Base-by-base conservation (phyloP, 2,797 vertebrate species). In the Xiphorhynchus erythropygius region DNA sequence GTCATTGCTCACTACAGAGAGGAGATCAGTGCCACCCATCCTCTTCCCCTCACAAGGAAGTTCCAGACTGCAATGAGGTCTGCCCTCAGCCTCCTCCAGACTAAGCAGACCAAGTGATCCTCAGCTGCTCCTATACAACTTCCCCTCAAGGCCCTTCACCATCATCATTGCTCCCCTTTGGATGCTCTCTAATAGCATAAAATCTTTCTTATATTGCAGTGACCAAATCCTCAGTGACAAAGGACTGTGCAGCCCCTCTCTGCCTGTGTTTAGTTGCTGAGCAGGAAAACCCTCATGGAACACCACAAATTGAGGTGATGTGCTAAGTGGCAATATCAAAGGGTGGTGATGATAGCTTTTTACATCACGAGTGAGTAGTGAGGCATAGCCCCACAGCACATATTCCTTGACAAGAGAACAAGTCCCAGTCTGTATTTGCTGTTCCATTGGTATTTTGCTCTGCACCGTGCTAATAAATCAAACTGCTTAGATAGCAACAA, bases 401-500 rank as follows among this genome's bases (percentile, higher is more conserved):
- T 47, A 15, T 35, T 63, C 17, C 19, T 3, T 63, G 42, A 74
- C 32, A 64, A n/a, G 52, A 68, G 42, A 33, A 18, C 24, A 44
- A 65, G 32, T 49, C 52, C 18, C 19, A 60, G 23, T 49, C 46
- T 39, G 2, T 65, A 27, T 52, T 64, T 82, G 49, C 44, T 92
- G 52, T 18, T 74, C 17, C 13, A 22, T 70, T 47, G 24, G 15
- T 68, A 52, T 93, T 95, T 94, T 52, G 11, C 44, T 93, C 73
- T 95, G 50, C 35, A 46, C 39, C 28, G 5, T 85, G 83, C 83
- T 77, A 90, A 55, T 91, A 64, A 77, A 88, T 47, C 1, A 5
- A 62, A 71, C 35, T 87, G 74, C 92, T 96, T 84, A 41, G 39
- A 57, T 17, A 87, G 80, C 95, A 96, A 56, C 56, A 90, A 93